Conservation (phyloP, 2,888 invertebrate species). For the Polydrusus tereticollis region DNA sequence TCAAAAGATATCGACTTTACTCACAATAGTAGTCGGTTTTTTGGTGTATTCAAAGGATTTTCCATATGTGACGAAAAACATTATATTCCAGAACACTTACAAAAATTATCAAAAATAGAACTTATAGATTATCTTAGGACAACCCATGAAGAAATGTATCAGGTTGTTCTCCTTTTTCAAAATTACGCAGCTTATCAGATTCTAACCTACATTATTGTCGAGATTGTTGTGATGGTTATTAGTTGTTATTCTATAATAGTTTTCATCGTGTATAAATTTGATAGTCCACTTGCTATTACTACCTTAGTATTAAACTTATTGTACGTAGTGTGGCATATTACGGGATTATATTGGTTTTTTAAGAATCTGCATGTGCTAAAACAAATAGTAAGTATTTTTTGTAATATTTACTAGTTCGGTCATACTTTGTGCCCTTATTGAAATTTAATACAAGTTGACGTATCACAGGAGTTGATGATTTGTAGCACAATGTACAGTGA, state of each 20-base stretch:
- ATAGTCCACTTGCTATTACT: conserved; percentile 57
- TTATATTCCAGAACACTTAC: conserved; percentile 49
- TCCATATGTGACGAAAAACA: conserved; percentile 60
- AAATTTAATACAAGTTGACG: too few species aligned
- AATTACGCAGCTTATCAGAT: conserved; percentile 63
- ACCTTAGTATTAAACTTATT: conserved; percentile 63
- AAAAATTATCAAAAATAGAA: conserved; percentile 55
- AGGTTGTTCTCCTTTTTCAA: conserved; percentile 61
- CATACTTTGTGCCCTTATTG: too few species aligned
- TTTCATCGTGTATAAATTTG: conserved; percentile 61
- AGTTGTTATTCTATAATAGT: conserved; percentile 65
- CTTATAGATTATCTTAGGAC: conserved; percentile 62
- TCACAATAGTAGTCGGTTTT: conserved; percentile 59
- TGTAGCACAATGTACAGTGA: too few species aligned
- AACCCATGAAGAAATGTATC: conserved; percentile 63
- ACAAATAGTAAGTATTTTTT: conserved; percentile 61
- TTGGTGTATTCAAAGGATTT: conserved; percentile 59
- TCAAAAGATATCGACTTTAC: conserved; percentile 60
- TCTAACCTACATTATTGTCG: conserved; percentile 60
- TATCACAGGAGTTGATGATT: too few species aligned
- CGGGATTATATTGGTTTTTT: conserved; percentile 62
- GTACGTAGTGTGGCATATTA: conserved; percentile 61
- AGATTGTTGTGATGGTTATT: conserved; percentile 62
- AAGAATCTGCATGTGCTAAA: conserved; percentile 62
- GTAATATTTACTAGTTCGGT: not conserved